phyloP scores from a whole-genome alignment of 2,113 vertebrate genomes.

The Sebastes schlegelii region DNA sequence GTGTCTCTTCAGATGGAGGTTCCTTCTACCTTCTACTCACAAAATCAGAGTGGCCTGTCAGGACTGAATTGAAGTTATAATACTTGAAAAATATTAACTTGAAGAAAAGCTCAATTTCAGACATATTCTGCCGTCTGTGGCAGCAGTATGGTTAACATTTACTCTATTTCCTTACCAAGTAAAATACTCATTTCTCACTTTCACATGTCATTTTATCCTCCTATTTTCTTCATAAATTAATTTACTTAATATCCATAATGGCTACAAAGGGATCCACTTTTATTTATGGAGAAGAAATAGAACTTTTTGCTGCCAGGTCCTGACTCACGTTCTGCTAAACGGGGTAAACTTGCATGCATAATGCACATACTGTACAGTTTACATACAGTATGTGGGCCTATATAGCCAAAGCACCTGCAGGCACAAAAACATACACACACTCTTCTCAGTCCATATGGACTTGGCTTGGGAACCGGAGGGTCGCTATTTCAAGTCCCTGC shows the following conservation, averaged over 20 bases:
- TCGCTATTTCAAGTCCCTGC: no score
- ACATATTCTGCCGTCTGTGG: neutral
- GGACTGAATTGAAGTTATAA: neutral
- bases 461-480: no score
- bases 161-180: neutral
- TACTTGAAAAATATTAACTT: constrained; percentile 3
- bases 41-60: neutral
- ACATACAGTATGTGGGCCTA: neutral
- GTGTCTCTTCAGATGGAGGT: neutral
- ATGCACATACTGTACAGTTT: neutral
- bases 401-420: neutral
- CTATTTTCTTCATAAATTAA: neutral
- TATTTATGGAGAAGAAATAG: neutral
- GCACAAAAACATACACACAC: neutral
- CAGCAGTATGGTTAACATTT: neutral
- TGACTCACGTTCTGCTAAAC: neutral
- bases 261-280: neutral
- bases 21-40: neutral
- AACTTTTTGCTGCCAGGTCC: neutral
- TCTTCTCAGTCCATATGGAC: no score
- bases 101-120: neutral
- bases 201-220: neutral
- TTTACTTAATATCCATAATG: neutral
- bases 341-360: neutral
- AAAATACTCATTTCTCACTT: neutral